These are phyloP conservation scores for Lemur catta DNA, from an alignment of 2,797 vertebrate species.

Conservation along the genomic window DNA sequence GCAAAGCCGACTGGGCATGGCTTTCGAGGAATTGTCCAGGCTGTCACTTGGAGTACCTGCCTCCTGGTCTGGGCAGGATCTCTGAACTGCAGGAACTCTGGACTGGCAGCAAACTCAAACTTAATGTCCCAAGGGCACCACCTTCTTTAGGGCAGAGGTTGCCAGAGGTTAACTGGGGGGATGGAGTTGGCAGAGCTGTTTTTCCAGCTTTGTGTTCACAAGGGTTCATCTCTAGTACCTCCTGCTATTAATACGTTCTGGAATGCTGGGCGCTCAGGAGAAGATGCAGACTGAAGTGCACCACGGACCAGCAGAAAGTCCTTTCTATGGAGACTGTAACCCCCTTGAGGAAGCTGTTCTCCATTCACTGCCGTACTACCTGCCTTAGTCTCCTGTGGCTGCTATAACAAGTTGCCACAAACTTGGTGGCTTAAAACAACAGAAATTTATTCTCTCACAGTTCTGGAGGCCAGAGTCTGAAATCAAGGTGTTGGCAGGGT, in stretches of 20 bases:
- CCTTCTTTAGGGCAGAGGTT: not conserved
- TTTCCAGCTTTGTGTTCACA: not conserved
- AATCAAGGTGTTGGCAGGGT: not conserved
- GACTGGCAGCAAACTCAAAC: not conserved
- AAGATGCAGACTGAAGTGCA: not conserved
- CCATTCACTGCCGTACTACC: not conserved
- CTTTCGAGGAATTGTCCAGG: not conserved
- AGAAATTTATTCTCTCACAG: not conserved
- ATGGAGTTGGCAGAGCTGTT: not conserved
- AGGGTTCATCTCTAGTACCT: not conserved
- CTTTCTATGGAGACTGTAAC: rapidly evolving
- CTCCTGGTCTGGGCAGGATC: not conserved
- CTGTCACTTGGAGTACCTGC: not conserved
- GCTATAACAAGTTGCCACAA: not conserved
- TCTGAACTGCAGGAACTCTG: not conserved
- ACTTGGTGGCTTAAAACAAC: not conserved
- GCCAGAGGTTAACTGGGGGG: not conserved
- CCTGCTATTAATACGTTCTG: not conserved
- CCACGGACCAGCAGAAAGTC: rapidly evolving
- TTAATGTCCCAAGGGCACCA: no score
- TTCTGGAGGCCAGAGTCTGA: not conserved
- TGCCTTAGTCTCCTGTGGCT: not conserved
- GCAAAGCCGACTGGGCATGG: not conserved
- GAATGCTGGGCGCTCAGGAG: not conserved
- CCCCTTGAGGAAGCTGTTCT: not conserved